phyloP scores from a whole-genome alignment of 1,140 invertebrate genomes.

The Stegodyphus dumicola region DNA sequence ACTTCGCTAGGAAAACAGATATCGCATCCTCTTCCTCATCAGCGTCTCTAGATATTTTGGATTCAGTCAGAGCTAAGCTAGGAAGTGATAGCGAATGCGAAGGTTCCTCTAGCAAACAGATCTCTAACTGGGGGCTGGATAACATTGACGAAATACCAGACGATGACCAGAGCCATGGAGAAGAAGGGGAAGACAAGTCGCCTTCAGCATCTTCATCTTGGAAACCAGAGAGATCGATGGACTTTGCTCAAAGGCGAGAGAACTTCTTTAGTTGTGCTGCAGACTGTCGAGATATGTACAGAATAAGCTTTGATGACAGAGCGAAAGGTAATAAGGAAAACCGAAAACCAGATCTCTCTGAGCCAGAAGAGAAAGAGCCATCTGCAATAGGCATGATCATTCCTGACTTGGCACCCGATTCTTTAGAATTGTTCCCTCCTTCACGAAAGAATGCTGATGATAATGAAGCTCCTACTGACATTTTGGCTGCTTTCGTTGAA shows the following conservation, averaged over 20 bases:
- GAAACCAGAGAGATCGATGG: conserved; percentile 22
- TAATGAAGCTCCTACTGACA: conserved; percentile 19
- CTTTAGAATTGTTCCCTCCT: conserved; percentile 26
- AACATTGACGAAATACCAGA: conserved; percentile 54
- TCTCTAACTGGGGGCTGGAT: conserved; percentile 24
- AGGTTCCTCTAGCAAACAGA: background rate
- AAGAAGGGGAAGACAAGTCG: background rate
- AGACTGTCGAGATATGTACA: conserved; percentile 56
- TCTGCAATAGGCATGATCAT: conserved; percentile 1
- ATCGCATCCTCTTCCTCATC: conserved; percentile 27
- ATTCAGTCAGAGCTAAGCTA: conserved; percentile 7
- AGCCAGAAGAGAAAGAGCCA: background rate
- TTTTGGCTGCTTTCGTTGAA: conserved; percentile 38
- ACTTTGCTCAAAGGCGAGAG: conserved; percentile 26
- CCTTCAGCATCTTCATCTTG: background rate
- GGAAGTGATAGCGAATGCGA: conserved; percentile 21
- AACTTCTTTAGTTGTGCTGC: conserved; percentile 37
- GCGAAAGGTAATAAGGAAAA: background rate
- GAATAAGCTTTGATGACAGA: conserved; percentile 51
- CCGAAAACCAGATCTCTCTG: background rate
- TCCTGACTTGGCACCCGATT: conserved; percentile 17
- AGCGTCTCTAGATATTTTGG: conserved; percentile 29
- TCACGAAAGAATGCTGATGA: conserved; percentile 6
- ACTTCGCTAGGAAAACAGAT: conserved; percentile 26
- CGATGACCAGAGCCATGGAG: conserved; percentile 12